phyloP scores from a whole-genome alignment of 2,113 vertebrate species.

The Octodon degus region DNA sequence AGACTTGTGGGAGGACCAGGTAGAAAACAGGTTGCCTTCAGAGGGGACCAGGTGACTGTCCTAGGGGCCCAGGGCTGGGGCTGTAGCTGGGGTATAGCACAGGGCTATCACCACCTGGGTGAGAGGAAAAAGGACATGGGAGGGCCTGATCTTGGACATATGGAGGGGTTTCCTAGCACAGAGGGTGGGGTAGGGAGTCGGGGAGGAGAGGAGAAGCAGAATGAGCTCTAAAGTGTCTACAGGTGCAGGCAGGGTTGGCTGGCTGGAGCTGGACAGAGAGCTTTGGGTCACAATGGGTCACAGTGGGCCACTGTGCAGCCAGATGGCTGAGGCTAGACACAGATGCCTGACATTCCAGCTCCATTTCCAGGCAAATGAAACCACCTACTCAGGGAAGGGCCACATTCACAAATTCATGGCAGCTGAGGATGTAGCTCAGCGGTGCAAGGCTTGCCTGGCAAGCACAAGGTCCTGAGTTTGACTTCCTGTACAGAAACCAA shows the following conservation, averaged over 20 bases:
- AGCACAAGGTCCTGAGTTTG: too few relatives aligned
- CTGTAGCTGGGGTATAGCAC: not conserved
- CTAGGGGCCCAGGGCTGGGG: not conserved
- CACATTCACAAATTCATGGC: not conserved
- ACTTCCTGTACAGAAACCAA: too few relatives aligned
- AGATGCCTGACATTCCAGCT: conserved; percentile 59
- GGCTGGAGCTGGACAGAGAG: not conserved
- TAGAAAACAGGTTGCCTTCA: not conserved
- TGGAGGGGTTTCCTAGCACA: not conserved
- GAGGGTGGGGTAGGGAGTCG: not conserved
- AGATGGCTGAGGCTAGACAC: not conserved
- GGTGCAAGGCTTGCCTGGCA: too few relatives aligned
- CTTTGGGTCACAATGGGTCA: conserved; percentile 9
- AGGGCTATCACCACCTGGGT: not conserved
- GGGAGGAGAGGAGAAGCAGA: not conserved
- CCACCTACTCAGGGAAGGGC: conserved; percentile 47
- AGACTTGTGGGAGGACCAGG: not conserved
- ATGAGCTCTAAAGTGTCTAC: rapidly evolving
- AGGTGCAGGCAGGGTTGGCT: not conserved
- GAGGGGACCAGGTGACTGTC: not conserved
- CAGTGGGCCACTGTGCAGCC: conserved; percentile 13
- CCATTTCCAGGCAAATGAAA: not conserved
- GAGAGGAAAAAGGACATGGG: not conserved
- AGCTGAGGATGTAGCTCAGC: too few relatives aligned
- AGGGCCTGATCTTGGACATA: not conserved